Evolutionary conservation across 2,888 invertebrate genomes (phyloP), one percentile per base, ranked within the genome.

Genomic region (Cephus spinipes): DNA sequence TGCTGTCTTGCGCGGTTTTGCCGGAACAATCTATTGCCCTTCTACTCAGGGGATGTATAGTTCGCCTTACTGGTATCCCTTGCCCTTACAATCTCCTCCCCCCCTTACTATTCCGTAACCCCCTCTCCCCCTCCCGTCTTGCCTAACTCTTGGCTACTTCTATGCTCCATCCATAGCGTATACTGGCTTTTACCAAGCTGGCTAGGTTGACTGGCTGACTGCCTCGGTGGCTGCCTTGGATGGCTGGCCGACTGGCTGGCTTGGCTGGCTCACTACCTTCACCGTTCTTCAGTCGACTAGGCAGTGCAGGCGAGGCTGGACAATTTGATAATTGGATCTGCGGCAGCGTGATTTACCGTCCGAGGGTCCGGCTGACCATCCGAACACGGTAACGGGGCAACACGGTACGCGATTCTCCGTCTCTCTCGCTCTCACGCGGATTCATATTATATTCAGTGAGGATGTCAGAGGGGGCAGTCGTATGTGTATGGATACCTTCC

Each of bases 241-340:
- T 40, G 40, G 15, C 40, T 40, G 6, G 23, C 6, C 23, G 40
- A 15, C 40, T 40, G 40, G 55, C 55, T 55, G 23, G 71, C 71
- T 33, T 33, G 32, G 71, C 71, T 31, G 32, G 31, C 71, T 71
- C 71, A 23, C 71, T 31, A 32, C 31, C 71, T 31, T 31, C 23
- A 11, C 31, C 33, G 40, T 78, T 78, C 78, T 78, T 76, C 79
- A 79, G 76, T 82, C 79, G 80, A 80, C 85, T 82, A 81, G 84
- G 76, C 82, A 85, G 81, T 84, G 85, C 85, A 82, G 87, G 83
- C 36, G 80, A 80, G 81, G 83, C 83, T 83, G 90, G 89, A 89
- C 90, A 89, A 90, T 90, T 90, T 89, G 89, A 89, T 90, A 90
- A 90, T 90, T 90, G 90, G 88, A 90, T 90, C 87, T 87, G 87